These are phyloP conservation scores for Anthophora plumipes DNA, from an alignment of 2,888 invertebrate genomes.

Conservation along the genomic window DNA sequence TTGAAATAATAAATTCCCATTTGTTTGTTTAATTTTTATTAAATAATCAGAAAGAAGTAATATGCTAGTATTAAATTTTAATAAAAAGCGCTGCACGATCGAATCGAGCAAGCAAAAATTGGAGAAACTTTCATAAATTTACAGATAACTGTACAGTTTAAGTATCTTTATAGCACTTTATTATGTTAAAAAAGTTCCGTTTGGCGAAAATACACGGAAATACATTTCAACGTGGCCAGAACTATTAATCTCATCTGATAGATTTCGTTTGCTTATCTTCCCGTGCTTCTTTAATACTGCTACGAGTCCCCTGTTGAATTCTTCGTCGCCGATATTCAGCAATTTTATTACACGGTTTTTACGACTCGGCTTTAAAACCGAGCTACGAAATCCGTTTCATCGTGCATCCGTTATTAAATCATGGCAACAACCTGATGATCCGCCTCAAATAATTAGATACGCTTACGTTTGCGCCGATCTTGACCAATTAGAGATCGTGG, in stretches of 20 bases:
- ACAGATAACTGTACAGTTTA: too few relatives aligned
- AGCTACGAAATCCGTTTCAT: background rate
- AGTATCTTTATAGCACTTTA: too few relatives aligned
- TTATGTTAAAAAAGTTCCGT: too few relatives aligned
- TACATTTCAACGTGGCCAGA: background rate
- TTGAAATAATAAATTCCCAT: too few relatives aligned
- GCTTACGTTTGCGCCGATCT: too few relatives aligned
- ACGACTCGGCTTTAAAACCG: background rate
- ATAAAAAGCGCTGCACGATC: too few relatives aligned
- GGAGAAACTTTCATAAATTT: too few relatives aligned
- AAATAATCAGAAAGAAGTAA: too few relatives aligned
- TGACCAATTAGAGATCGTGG: background rate
- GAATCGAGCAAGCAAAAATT: too few relatives aligned
- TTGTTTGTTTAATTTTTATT: too few relatives aligned
- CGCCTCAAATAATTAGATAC: background rate
- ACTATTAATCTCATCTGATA: background rate
- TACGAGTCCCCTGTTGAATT: background rate
- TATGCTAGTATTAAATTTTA: too few relatives aligned
- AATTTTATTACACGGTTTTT: background rate
- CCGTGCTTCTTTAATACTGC: background rate
- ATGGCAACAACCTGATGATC: background rate
- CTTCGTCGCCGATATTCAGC: background rate
- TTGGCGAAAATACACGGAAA: background rate
- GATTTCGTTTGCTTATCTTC: background rate
- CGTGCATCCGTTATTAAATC: background rate